Base-by-base conservation (phyloP, 2,113 vertebrate genomes). In the Tyto alba region DNA sequence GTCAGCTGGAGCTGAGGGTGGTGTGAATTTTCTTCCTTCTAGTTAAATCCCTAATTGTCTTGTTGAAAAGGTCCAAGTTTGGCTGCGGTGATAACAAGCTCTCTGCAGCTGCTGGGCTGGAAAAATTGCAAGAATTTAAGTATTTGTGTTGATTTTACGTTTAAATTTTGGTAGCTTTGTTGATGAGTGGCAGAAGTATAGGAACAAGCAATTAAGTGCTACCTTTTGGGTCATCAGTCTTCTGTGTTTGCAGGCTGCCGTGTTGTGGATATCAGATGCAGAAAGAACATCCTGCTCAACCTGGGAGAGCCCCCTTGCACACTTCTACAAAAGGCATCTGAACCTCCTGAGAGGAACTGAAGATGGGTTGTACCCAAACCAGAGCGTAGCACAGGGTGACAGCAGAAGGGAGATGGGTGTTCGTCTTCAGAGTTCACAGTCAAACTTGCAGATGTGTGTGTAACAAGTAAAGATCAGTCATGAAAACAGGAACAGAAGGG, bases 1-100 rank as follows among this genome's bases (percentile, higher is more conserved):
- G 41, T 96, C 88, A 80, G 74, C 75, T 76, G 88, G 67, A 91
- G 92, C 71, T 0, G 47, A 77, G 85, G 72, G 59, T 66, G 85
- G 52, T 93, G 95, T 60, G 96, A 86, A 53, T 89, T 89, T 67
- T 23, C 79, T 50, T 80, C 79, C 88, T 84, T 72, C 73, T n/a
- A 34, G 64, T 52, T 94, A 16, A 32, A 48, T 75, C 56, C 52
- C 59, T 48, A 2, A 69, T 79, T 10, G 3, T 50, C 71, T 40
- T 27, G 10, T 48, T 86, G 68, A 17, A 72, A 85, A 92, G 52
- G 72, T 84, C 83, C 56, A 13, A 57, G 85, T 88, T 84, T 88
- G 88, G 76, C 71, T 77, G 3, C 2, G 0, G n/a, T 36, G 82
- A 13, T 84, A 59, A 20, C 59, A 71, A 80, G 78, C 88, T 90